phyloP scores from a whole-genome alignment of 2,797 vertebrate species.

The Trematomus bernacchii region DNA sequence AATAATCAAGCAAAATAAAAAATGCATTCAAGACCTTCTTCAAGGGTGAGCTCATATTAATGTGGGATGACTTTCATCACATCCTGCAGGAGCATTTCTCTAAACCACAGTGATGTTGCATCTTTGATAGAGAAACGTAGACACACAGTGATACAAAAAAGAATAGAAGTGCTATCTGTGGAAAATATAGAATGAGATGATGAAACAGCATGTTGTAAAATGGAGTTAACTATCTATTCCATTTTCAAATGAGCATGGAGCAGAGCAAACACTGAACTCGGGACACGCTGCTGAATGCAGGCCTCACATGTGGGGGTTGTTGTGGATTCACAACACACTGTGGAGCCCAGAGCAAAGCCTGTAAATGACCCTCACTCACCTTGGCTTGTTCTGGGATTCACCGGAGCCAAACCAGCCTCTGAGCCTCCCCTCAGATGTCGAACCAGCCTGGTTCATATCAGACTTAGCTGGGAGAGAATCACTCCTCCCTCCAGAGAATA shows the following conservation, averaged over 20 bases:
- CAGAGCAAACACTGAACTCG: conserved; percentile 50
- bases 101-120: conserved; percentile 30
- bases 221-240: conserved; percentile 51
- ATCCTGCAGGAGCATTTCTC: conserved; percentile 8
- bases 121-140: conserved; percentile 25
- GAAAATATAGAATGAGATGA: conserved; percentile 51
- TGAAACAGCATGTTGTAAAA: conserved; percentile 61
- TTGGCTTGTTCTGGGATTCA: conserved; percentile 93
- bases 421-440: conserved; percentile 84
- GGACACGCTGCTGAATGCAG: conserved; percentile 47
- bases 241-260: conserved; percentile 63
- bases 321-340: conserved; percentile 33
- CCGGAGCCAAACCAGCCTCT: conserved; percentile 91
- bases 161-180: conserved; percentile 49
- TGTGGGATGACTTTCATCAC: conserved; percentile 41
- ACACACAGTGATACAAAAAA: conserved; percentile 16
- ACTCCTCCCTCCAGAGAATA: conserved; percentile 90
- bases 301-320: conserved; percentile 20
- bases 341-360: conserved; percentile 15
- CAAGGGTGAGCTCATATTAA: conserved; percentile 52
- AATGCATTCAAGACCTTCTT: conserved; percentile 59
- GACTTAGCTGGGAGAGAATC: conserved; percentile 81
- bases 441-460: conserved; percentile 40
- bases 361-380: conserved; percentile 85
- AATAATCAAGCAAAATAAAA: conserved; percentile 69